Percentiles rank a stretch among this genome's conserved stretches.
These are phyloP conservation scores for Elysia chlorotica DNA, from an alignment of 1,140 invertebrate species.

Conservation along the genomic window DNA sequence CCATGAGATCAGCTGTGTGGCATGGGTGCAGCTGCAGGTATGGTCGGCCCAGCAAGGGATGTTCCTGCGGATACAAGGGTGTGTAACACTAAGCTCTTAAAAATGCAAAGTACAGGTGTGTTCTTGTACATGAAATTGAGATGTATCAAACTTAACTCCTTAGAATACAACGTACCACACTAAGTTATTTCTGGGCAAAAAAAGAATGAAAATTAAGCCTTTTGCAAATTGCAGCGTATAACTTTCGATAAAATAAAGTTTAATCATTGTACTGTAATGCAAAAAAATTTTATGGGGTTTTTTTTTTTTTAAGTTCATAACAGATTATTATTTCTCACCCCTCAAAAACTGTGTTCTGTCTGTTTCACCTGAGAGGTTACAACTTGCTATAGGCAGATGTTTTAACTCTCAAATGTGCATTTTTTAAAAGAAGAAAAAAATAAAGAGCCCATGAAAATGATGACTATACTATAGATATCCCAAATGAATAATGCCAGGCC, in stretches of 20 bases:
- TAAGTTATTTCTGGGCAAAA: no score
- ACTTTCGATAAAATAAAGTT: not conserved
- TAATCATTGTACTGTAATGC: not conserved
- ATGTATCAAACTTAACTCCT: no score
- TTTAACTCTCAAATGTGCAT: no score
- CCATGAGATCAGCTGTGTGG: conserved; percentile 55
- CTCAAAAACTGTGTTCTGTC: no score
- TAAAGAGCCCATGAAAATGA: no score
- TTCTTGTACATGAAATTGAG: no score
- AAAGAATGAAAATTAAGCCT: no score
- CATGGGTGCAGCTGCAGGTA: conserved; percentile 59
- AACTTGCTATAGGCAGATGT: no score
- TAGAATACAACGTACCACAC: no score
- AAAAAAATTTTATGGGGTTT: not conserved
- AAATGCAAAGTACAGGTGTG: not conserved
- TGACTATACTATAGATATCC: not conserved
- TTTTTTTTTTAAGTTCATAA: not conserved
- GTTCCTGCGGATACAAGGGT: conserved; percentile 39
- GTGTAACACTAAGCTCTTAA: not conserved
- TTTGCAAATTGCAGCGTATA: no score
- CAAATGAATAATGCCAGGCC: not conserved
- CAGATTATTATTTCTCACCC: not conserved
- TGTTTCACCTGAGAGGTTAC: no score
- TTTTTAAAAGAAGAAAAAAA: no score
- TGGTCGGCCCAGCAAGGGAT: conserved; percentile 53